Evolutionary conservation across 2,113 vertebrate genomes (phyloP).

Genomic region (Microcebus griseorufus): DNA sequence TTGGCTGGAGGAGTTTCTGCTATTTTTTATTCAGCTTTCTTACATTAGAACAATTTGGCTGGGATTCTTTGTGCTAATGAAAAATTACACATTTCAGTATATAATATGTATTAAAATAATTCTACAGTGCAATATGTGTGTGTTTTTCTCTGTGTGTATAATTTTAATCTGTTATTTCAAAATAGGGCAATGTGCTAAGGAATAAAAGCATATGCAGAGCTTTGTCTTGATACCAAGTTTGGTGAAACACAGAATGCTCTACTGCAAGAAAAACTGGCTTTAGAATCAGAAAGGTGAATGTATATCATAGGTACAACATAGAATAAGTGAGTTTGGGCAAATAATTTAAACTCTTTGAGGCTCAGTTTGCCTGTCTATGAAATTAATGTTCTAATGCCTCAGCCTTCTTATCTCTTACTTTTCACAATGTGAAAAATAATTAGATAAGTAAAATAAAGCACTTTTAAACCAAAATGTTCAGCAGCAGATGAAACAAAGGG

Average conservation of each 20-base stretch:
- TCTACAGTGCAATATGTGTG: background rate
- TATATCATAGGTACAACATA: background rate
- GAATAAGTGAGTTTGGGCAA: background rate
- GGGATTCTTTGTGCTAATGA: slow-evolving; percentile 34
- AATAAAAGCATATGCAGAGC: background rate
- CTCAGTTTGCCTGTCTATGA: background rate
- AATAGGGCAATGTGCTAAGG: background rate
- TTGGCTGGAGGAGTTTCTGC: slow-evolving; percentile 36
- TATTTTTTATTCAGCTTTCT: slow-evolving; percentile 35
- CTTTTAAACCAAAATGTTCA: background rate
- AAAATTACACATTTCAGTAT: slow-evolving; percentile 26
- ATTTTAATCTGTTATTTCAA: slow-evolving; percentile 37
- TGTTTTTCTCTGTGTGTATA: background rate
- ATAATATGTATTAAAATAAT: slow-evolving; percentile 21
- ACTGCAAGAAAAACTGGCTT: background rate
- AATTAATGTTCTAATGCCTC: background rate
- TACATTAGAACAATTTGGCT: background rate
- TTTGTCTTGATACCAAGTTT: background rate
- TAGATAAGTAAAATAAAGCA: background rate
- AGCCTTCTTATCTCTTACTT: background rate
- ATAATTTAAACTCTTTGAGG: background rate
- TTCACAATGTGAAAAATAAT: background rate
- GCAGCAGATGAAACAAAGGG: background rate
- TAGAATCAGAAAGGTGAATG: background rate
- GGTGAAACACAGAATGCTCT: background rate